phyloP scores from a whole-genome alignment of 2,113 vertebrate species.

The mouse (Mus musculus) region GRCm39 chr1:84063501-84064000 shows the following conservation, averaged over 20 bases:
- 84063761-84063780: not conserved
- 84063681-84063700: not conserved
- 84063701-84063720: not conserved
- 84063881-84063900: not conserved
- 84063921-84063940: not conserved
- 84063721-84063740: not conserved
- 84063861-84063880: not conserved
- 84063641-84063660: not conserved
- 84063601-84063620: not conserved
- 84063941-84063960: not conserved
- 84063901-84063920: conserved; percentile 16
- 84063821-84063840: not conserved
- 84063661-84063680: not conserved
- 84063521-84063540: not conserved
- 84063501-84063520: too few species aligned
- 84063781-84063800: not conserved
- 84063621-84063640: too few species aligned
- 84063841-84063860: not conserved
- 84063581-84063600: too few species aligned
- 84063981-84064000: not conserved
- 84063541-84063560: not conserved
- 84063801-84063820: not conserved
- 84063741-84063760: not conserved
- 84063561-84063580: too few species aligned
- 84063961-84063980: not conserved